Conservation (phyloP, 2,113 vertebrate genomes). For the Petrocephalus microphthalmus region DNA sequence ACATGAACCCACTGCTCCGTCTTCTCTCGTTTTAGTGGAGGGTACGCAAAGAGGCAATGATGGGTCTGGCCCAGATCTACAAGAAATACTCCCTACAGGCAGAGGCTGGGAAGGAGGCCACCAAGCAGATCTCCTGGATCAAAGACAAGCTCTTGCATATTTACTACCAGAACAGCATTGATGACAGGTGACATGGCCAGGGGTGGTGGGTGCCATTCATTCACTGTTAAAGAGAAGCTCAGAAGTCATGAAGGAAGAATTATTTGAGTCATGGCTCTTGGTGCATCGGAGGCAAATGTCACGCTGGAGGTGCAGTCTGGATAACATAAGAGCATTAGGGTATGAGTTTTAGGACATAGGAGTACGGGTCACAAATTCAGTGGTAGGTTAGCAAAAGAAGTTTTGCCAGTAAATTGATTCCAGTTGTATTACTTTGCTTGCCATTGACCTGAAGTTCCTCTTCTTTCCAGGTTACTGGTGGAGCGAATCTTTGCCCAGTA, state of each 20-base stretch:
- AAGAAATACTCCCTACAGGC: constrained; percentile 93
- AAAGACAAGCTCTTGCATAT: constrained; percentile 98
- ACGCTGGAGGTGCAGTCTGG: neutral
- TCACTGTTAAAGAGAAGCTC: neutral
- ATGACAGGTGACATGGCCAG: constrained; percentile 74
- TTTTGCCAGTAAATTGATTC: neutral
- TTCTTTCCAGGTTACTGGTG: constrained; percentile 77
- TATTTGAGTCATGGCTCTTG: neutral
- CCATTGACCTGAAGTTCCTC: neutral
- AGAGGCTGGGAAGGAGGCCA: constrained; percentile 91
- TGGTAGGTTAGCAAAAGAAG: neutral
- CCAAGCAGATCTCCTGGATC: constrained; percentile 97
- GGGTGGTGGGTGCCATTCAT: neutral
- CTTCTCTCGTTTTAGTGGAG: constrained; percentile 73
- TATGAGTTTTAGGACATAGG: neutral
- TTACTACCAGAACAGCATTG: constrained; percentile 99
- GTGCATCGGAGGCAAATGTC: neutral
- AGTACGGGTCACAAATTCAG: neutral
- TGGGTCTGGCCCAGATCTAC: constrained; percentile 96
- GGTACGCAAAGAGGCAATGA: constrained; percentile 98
- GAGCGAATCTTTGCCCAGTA: constrained; percentile 97
- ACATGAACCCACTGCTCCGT: neutral
- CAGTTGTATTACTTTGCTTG: neutral
- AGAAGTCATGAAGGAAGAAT: neutral
- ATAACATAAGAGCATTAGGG: neutral